These are phyloP conservation scores for Capreolus pygargus DNA, from an alignment of 2,113 vertebrate genomes.

Conservation along the genomic window DNA sequence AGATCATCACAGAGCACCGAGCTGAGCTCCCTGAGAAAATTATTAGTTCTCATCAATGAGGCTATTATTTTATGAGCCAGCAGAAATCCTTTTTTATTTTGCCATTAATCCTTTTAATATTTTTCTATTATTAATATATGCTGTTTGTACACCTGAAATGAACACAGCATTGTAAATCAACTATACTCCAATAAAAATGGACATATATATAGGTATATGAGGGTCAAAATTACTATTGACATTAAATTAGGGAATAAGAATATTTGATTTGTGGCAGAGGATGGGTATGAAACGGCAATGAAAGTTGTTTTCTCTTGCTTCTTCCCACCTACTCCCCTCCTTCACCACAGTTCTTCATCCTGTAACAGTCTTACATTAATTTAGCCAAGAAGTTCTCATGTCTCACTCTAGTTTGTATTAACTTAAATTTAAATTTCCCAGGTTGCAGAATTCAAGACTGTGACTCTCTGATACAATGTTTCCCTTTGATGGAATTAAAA, in stretches of 20 bases:
- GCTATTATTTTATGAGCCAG: not conserved
- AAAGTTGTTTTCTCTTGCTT: not conserved
- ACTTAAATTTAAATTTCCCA: not conserved
- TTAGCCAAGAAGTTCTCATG: not conserved
- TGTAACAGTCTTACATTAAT: not conserved
- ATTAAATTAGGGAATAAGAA: not conserved
- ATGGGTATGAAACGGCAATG: not conserved
- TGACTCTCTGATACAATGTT: not conserved
- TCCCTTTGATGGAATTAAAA: not conserved
- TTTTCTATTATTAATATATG: not conserved
- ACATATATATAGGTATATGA: not conserved
- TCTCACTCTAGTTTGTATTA: not conserved
- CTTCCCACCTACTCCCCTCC: not conserved
- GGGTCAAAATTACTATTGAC: not conserved
- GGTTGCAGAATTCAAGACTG: not conserved
- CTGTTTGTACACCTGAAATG: not conserved
- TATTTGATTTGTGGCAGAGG: not conserved
- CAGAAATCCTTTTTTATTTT: not conserved
- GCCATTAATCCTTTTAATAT: not conserved
- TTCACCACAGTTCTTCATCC: not conserved
- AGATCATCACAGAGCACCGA: not conserved
- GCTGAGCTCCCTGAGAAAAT: not conserved
- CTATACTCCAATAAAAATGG: not conserved
- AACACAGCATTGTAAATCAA: not conserved
- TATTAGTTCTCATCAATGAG: not conserved